These are phyloP conservation scores for Oncorhynchus masou DNA, from an alignment of 2,113 vertebrate genomes.

Conservation along the genomic window DNA sequence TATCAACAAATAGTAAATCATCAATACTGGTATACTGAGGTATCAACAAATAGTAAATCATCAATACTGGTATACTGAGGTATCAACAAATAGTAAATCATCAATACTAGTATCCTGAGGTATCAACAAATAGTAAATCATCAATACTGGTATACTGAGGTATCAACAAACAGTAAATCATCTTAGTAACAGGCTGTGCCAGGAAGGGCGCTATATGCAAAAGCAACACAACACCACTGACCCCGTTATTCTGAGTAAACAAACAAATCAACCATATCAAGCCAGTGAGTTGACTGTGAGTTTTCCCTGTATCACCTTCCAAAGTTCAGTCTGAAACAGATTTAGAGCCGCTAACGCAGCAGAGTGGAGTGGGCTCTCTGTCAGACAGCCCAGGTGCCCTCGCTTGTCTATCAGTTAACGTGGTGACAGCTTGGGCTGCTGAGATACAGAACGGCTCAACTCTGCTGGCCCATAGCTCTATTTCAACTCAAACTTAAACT, in stretches of 20 bases:
- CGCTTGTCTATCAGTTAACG: conserved; percentile 36
- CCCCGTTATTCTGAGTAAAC: conserved; percentile 32
- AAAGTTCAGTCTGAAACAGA: conserved; percentile 52
- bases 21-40: too few relatives aligned
- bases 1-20: too few relatives aligned
- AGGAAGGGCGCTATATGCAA: not conserved
- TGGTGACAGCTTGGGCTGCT: conserved; percentile 30
- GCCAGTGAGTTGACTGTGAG: not conserved
- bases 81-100: too few relatives aligned
- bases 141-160: too few relatives aligned
- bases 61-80: too few relatives aligned
- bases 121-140: too few relatives aligned
- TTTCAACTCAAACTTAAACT: too few relatives aligned
- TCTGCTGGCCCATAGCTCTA: not conserved
- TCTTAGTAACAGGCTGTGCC: too few relatives aligned
- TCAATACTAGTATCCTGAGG: too few relatives aligned
- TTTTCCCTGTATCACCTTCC: conserved; percentile 27
- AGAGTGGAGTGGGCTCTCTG: conserved; percentile 25
- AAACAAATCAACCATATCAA: conserved; percentile 11
- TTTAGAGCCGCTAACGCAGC: conserved; percentile 38
- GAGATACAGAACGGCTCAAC: conserved; percentile 17
- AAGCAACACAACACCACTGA: conserved; percentile 18
- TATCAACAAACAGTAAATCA: too few relatives aligned
- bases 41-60: too few relatives aligned
- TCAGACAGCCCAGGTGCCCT: conserved; percentile 30